Conservation (phyloP, 37 sponge, comb jelly and placozoan genomes). For the Hormiphora californensis region DNA sequence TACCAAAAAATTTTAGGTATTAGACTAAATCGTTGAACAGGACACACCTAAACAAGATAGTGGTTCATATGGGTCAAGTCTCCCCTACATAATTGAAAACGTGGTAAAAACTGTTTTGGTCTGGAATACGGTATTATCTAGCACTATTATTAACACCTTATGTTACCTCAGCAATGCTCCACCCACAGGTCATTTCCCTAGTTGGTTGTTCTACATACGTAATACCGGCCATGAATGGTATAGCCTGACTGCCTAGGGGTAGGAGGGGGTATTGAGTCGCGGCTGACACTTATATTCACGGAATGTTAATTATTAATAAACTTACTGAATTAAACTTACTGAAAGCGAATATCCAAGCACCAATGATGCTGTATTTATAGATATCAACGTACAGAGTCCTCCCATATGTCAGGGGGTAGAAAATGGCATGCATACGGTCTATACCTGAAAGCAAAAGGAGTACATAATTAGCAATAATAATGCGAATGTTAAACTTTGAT, state of each 20-base stretch:
- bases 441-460: too few relatives aligned
- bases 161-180: slow-evolving; percentile 28
- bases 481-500: too few relatives aligned
- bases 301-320: background rate
- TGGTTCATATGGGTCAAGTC: too few relatives aligned
- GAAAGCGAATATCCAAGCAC: slow-evolving; percentile 8
- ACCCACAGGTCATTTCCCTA: slow-evolving; percentile 14
- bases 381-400: background rate
- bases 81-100: too few relatives aligned
- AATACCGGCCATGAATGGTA: slow-evolving; percentile 6
- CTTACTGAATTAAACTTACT: background rate
- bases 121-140: too few relatives aligned
- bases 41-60: too few relatives aligned
- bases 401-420: slow-evolving; percentile 32
- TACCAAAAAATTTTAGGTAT: background rate
- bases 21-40: background rate
- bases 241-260: slow-evolving; percentile 11
- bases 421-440: slow-evolving; percentile 47
- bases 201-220: slow-evolving; percentile 39
- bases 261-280: background rate
- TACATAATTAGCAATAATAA: too few relatives aligned
- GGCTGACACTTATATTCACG: background rate
- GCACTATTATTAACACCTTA: too few relatives aligned
- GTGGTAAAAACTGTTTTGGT: too few relatives aligned
- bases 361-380: slow-evolving; percentile 3